Evolutionary conservation across 92 coral and sea anemone genomes (phyloP).

Genomic region (Heliopora coerulea): DNA sequence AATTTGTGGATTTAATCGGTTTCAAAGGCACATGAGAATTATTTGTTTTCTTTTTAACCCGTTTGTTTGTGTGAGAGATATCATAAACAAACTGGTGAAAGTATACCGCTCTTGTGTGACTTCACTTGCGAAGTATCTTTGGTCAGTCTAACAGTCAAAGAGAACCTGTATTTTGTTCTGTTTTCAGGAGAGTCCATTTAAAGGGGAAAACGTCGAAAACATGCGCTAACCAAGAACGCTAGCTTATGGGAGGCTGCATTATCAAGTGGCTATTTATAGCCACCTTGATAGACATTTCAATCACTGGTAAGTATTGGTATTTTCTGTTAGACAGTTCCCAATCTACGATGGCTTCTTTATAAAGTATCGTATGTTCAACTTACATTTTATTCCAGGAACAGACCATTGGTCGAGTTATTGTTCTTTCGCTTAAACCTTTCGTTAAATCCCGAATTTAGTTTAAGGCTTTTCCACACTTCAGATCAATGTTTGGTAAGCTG

Average conservation of each 20-base stretch:
- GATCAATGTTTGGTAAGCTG: too few relatives aligned
- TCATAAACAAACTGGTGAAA: slow-evolving; percentile 2
- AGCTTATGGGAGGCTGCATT: slow-evolving; percentile 7
- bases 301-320: slow-evolving; percentile 3
- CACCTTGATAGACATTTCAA: slow-evolving; percentile 3
- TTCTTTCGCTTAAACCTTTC: too few relatives aligned
- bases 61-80: neutral
- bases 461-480: too few relatives aligned
- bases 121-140: neutral
- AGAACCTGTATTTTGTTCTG: neutral
- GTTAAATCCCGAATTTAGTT: too few relatives aligned
- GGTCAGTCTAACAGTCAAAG: neutral
- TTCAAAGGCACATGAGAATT: too few relatives aligned
- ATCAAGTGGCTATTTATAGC: slow-evolving; percentile 21
- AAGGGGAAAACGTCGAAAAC: neutral
- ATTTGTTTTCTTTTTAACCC: neutral
- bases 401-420: too few relatives aligned
- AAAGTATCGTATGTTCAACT: neutral
- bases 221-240: neutral
- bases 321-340: too few relatives aligned
- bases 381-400: too few relatives aligned
- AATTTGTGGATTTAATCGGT: too few relatives aligned
- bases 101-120: neutral
- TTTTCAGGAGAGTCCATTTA: slow-evolving; percentile 8
- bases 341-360: neutral